Evolutionary conservation across 2,797 vertebrate genomes (phyloP), one percentile per base, ranked within the genome.

Genomic region (Enteromius mattozi): DNA sequence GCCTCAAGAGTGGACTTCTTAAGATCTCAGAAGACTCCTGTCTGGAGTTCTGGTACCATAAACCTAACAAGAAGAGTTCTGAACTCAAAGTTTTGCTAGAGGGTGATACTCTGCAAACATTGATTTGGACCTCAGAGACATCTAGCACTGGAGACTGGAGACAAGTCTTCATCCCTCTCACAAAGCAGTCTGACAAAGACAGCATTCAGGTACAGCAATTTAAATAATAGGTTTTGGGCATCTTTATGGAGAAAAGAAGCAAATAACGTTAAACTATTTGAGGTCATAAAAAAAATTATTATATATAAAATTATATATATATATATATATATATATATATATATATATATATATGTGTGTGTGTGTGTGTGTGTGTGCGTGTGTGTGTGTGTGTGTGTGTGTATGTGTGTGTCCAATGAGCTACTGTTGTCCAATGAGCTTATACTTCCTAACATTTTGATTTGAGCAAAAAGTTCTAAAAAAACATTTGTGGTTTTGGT

Each of bases 21-120:
- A 19, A 68, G 9, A 86, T 94, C 69, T 87, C 92, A 72, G 94
- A 91, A 1, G 75, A 93, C 30, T 92, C 94, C 71, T 97, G 96
- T 90, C 91, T 97, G 49, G 96, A 97, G 86, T 97, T 97, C 90
- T 96, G 96, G 96, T 97, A 96, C 86, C 93, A 94, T 51, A 91
- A 92, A 89, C 93, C 93, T 40, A 91, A 90, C 30, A 84, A 91
- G 77, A 93, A 91, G 51, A 90, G 70, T 66, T 88, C 92, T 76
- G 91, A 95, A 78, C 90, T 97, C n/a, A 92, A 78, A 33, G 92
- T 93, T 76, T 66, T 95, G 35, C 76, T 96, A 24, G 91, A 91
- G 80, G 91, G 91, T 80, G 90, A 74, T 13, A 40, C 8, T 37
- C 78, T 88, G 33, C 90, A 89, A 59, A 84, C 59, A 3, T 35